Evolutionary conservation across 2,113 vertebrate species (phyloP), one percentile per base, ranked within the genome.

Genomic region (Leptodactylus fuscus): DNA sequence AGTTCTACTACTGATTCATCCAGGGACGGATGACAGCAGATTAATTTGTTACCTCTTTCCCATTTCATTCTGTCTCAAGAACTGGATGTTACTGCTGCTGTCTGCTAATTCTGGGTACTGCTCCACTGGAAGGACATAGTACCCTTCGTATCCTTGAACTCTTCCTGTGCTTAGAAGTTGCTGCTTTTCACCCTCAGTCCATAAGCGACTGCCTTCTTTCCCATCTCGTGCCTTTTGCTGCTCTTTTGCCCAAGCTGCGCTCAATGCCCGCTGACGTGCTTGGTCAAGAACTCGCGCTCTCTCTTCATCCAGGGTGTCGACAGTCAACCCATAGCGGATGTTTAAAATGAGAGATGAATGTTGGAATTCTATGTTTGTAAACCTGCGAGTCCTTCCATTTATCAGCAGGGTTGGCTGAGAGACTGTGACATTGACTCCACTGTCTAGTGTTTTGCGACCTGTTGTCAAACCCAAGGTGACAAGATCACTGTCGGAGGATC

Each of bases 31-130:
- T 94, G 94, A 94, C 94, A 93, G 94, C 91, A 92, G 91, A 83
- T 93, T 91, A 96, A 94, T 94, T 95, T 97, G 97, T 99, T 99
- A 99, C 98, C 98, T 99, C 95, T 94, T 98, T 91, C 98, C 98
- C 97, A 99, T 99, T 93, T 99, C 98, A 69, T 99, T 99, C 97
- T 99, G 98, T 99, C 98, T 95, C 93, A 99, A 95, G 91, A 99
- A 99, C 95, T 99, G 98, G 94, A 99, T 97, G 95, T 99, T 99
- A 95, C 96, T 97, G 96, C 96, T 97, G 94, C 98, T 98, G 95
- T 99, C 98, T 86, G 98, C 98, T 88, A 99, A 96, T 95, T 99
- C 97, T 75, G 98, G 97, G 90, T 99, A 99, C 91, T 99, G 97
- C 95, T 99, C 98, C 89, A 99, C 96, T 0, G 98, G 97, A 83